Base-by-base conservation (phyloP, 1,140 invertebrate genomes). In the Cydia splendana region DNA sequence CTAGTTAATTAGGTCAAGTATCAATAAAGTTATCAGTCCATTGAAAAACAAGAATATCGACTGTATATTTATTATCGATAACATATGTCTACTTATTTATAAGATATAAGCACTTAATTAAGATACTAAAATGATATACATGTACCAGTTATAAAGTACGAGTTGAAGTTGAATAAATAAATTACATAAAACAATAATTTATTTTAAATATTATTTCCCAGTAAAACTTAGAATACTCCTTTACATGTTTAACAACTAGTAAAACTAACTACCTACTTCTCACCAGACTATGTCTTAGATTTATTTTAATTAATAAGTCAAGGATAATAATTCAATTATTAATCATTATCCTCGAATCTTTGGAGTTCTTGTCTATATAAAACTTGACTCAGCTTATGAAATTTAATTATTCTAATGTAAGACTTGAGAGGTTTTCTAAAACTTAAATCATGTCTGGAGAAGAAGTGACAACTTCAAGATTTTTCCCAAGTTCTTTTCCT, bases 1-100 rank as follows among this genome's bases (percentile, higher is more conserved):
- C 24, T 24, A 20, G 53, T 62, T 24, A 62, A 62, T 62, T 62
- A 62, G 57, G 57, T 62, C 57, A 62, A 62, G 57, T 62, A 62
- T 24, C 57, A 24, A 18, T 24, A 24, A 62, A 62, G 57, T 62
- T 24, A 62, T 62, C 18, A 62, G 18, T 62, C 9, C 20, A 62
- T 62, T 62, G 57, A 62, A 62, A 24, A 62, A 62, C 57, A 62
- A 24, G 18, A 24, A 62, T 62, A 24, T 62, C 7, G 18, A 62
- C 57, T 62, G 57, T 62, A 62, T 24, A 62, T 62, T 62, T 62
- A 62, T 62, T 62, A 62, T 62, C 20, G 20, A 24, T 24, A 12
- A 24, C 57, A 62, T 62, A 24, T 62, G n/a, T 18, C 15, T 18
- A 57, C 18, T 62, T 62, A 62, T 9, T 20, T 10, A 62, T 62